These are phyloP conservation scores for Apis mellifera DNA, from an alignment of 1,140 invertebrate species.

Conservation along the genomic window Amel_HAv3.1 CM009940.2:8415001-8415500, in stretches of 20 bases:
- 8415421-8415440: conserved; percentile 63
- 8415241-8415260: conserved; percentile 44
- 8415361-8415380: conserved; percentile 85
- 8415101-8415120: conserved; percentile 49
- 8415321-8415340: conserved; percentile 87
- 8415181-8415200: neutral
- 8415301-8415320: conserved; percentile 89
- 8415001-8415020: conserved; percentile 17
- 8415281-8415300: conserved; percentile 92
- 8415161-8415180: neutral
- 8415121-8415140: conserved; percentile 1
- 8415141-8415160: neutral
- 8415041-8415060: conserved; percentile 39
- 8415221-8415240: conserved; percentile 53
- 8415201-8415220: conserved; percentile 17
- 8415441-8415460: conserved; percentile 36
- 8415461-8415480: conserved; percentile 13
- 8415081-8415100: conserved; percentile 4
- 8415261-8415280: conserved; percentile 73
- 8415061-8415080: neutral
- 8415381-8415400: conserved; percentile 79
- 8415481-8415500: conserved; percentile 17
- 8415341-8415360: conserved; percentile 90
- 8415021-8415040: neutral
- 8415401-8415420: conserved; percentile 58